These are phyloP conservation scores for Melieria crassipennis DNA, from an alignment of 2,888 invertebrate species.

Conservation along the genomic window DNA sequence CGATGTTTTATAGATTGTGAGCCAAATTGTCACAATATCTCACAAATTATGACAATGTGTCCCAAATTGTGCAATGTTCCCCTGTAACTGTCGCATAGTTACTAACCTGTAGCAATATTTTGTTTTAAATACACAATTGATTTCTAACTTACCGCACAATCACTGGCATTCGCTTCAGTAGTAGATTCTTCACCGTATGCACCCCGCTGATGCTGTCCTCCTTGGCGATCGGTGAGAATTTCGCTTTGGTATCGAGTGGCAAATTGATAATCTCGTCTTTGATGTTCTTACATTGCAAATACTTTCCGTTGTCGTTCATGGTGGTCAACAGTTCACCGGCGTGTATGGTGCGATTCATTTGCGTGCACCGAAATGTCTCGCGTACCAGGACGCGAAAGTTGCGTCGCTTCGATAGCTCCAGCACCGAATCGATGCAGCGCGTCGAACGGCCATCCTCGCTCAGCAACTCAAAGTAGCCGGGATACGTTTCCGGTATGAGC, in stretches of 20 bases:
- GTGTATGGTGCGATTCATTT: conserved; percentile 72
- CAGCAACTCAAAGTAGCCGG: conserved; percentile 92
- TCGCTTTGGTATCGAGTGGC: conserved; percentile 86
- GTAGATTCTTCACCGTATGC: conserved; percentile 87
- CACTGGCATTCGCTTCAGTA: conserved; percentile 90
- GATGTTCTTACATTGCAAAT: conserved; percentile 86
- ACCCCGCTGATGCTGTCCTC: conserved; percentile 95
- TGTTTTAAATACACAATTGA: not conserved
- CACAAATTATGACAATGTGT: no score
- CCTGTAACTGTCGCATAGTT: no score
- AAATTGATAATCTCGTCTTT: conserved; percentile 86
- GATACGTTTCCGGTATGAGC: conserved; percentile 89
- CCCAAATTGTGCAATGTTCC: no score
- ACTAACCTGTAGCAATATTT: no score
- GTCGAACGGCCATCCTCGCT: conserved; percentile 94
- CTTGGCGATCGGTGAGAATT: conserved; percentile 91
- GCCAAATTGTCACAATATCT: no score
- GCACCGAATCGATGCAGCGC: conserved; percentile 87
- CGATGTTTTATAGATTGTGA: no score
- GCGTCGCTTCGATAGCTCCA: conserved; percentile 81
- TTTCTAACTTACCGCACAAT: conserved; percentile 75
- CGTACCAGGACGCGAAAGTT: conserved; percentile 65
- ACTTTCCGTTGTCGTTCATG: conserved; percentile 78
- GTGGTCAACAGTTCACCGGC: conserved; percentile 86
- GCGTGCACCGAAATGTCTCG: conserved; percentile 65